Percentiles rank a stretch among this genome's conserved stretches.
Evolutionary conservation across 2,888 invertebrate genomes (phyloP).

Genomic region (Gandaritis pyraliata): DNA sequence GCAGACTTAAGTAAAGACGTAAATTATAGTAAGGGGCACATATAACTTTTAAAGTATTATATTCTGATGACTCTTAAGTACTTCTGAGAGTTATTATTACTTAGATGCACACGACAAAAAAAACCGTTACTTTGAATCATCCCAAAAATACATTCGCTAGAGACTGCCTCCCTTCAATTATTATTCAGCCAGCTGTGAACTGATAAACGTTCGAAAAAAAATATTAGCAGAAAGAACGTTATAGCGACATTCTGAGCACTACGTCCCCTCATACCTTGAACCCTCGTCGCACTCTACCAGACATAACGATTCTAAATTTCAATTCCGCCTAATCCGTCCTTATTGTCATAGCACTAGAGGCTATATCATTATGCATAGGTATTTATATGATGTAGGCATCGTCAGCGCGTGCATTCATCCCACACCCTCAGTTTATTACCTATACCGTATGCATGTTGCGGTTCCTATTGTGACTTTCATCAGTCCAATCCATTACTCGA

Average conservation of each 20-base stretch:
- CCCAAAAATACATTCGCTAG: constrained; percentile 2
- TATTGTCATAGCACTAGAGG: constrained; percentile 54
- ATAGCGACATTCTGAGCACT: constrained; percentile 57
- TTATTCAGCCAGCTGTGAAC: constrained; percentile 58
- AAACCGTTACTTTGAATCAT: constrained; percentile 1
- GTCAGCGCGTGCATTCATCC: constrained; percentile 74
- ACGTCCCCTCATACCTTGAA: constrained; percentile 70
- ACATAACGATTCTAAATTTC: constrained; percentile 55
- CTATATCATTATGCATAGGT: constrained; percentile 47
- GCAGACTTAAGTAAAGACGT: neutral
- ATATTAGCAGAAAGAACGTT: constrained; percentile 62
- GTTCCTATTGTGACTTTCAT: constrained; percentile 73
- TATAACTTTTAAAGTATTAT: neutral
- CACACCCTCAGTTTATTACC: constrained; percentile 77
- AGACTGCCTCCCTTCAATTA: constrained; percentile 18
- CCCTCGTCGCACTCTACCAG: constrained; percentile 75
- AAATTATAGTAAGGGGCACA: too few species aligned
- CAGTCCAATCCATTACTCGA: constrained; percentile 72
- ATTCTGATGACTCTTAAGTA: neutral
- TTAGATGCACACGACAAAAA: neutral
- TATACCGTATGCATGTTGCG: constrained; percentile 79
- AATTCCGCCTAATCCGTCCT: constrained; percentile 44
- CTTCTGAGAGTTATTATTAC: too few species aligned
- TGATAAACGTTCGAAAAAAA: constrained; percentile 65
- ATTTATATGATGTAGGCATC: constrained; percentile 47